Conservation (phyloP, 92 coral and sea anemone genomes). For the Pocillopora grandis region DNA sequence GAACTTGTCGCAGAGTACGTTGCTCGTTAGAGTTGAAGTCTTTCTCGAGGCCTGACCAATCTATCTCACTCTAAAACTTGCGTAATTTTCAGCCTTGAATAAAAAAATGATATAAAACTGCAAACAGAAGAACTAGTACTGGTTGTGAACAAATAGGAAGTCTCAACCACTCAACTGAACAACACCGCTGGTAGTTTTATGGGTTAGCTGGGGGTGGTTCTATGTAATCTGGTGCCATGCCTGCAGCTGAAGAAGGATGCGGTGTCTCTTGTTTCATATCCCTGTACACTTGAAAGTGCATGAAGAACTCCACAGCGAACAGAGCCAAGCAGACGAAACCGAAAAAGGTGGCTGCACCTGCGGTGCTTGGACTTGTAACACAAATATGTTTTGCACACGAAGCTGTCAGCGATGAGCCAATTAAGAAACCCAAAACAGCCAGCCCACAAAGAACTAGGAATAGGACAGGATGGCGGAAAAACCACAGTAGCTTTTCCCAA, state of each 20-base stretch:
- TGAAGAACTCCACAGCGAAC: constrained; percentile 71
- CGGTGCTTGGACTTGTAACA: constrained; percentile 51
- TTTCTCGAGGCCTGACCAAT: too few relatives aligned
- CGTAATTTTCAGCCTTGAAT: too few relatives aligned
- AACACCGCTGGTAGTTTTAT: not conserved
- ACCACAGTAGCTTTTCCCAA: constrained; percentile 87
- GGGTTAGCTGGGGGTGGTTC: constrained; percentile 7
- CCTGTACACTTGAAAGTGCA: constrained; percentile 66
- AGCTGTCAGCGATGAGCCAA: constrained; percentile 67
- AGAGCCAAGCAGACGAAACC: constrained; percentile 66
- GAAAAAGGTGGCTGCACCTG: constrained; percentile 80
- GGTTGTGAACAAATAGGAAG: not conserved
- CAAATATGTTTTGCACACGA: constrained; percentile 36
- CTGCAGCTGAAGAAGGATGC: constrained; percentile 48
- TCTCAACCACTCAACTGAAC: not conserved
- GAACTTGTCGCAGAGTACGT: too few relatives aligned
- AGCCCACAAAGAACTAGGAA: constrained; percentile 54
- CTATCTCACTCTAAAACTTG: too few relatives aligned
- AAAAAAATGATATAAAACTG: too few relatives aligned
- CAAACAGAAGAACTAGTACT: too few relatives aligned
- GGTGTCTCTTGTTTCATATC: constrained; percentile 70
- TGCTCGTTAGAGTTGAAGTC: too few relatives aligned
- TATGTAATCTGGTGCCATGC: constrained; percentile 9
- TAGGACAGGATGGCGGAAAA: constrained; percentile 79
- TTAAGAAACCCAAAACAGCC: constrained; percentile 71